Conservation (phyloP, 2,797 vertebrate genomes). For the Thalassophryne amazonica region DNA sequence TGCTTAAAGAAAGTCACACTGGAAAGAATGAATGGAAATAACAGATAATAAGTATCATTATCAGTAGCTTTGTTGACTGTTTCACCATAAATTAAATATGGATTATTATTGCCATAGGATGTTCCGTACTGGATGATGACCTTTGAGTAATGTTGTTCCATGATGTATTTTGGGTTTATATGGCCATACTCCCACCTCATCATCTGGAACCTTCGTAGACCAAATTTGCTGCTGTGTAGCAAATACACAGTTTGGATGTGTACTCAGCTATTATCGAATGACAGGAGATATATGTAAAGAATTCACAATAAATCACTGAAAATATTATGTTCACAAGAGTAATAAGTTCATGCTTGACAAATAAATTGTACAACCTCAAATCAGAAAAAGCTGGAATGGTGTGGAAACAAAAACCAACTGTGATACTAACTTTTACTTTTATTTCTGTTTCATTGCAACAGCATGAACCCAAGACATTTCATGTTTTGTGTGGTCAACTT, state of each 20-base stretch:
- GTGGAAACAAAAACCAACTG: too few relatives aligned
- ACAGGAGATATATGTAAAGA: constrained; percentile 10
- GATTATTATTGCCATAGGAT: constrained; percentile 59
- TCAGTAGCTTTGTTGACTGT: constrained; percentile 50
- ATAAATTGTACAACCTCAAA: too few relatives aligned
- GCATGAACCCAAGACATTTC: too few relatives aligned
- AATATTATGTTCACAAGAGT: constrained; percentile 30
- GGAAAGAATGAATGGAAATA: too few relatives aligned
- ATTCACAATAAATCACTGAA: constrained; percentile 25
- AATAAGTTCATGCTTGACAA: constrained; percentile 22
- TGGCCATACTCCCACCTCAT: constrained; percentile 47
- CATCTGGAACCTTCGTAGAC: constrained; percentile 50
- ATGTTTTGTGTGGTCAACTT: too few relatives aligned
- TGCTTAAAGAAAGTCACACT: constrained; percentile 45
- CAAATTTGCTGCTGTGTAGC: constrained; percentile 56
- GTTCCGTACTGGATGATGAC: constrained; percentile 50
- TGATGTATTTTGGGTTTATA: constrained; percentile 57
- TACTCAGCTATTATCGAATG: constrained; percentile 30
- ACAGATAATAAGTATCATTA: constrained; percentile 38
- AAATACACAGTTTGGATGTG: constrained; percentile 35
- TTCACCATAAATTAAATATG: constrained; percentile 53
- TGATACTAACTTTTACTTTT: too few relatives aligned
- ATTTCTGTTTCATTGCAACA: too few relatives aligned
- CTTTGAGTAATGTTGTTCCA: constrained; percentile 64
- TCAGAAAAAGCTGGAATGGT: too few relatives aligned